Evolutionary conservation across 2,888 invertebrate genomes (phyloP).

Genomic region (Mythimna pallens): DNA sequence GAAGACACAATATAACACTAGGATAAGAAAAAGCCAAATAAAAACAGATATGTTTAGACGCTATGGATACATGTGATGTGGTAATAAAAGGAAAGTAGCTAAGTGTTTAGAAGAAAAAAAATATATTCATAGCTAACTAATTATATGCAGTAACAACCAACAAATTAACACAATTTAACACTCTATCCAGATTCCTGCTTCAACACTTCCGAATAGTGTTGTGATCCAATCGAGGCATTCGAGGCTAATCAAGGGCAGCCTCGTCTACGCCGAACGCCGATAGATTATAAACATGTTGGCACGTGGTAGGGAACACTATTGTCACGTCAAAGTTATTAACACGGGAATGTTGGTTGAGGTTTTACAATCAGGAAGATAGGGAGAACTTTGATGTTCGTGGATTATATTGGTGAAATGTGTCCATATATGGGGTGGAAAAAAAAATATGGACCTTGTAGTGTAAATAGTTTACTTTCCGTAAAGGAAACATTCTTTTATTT

Average conservation of each 20-base stretch:
- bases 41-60: no score
- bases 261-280: slow-evolving; percentile 35
- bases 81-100: no score
- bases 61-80: no score
- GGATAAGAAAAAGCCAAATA: no score
- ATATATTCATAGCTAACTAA: no score
- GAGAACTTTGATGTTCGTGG: slow-evolving; percentile 13
- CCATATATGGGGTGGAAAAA: no score
- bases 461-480: no score
- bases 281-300: slow-evolving; percentile 41
- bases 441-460: no score
- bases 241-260: slow-evolving; percentile 70
- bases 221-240: slow-evolving; percentile 79
- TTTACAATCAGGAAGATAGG: slow-evolving; percentile 26
- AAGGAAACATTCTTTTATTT: no score
- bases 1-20: no score
- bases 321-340: slow-evolving; percentile 41
- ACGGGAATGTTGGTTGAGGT: slow-evolving; percentile 34
- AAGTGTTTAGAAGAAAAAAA: no score
- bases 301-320: slow-evolving; percentile 26
- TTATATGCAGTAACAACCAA: not conserved
- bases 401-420: slow-evolving; percentile 1
- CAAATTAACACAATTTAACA: slow-evolving; percentile 67
- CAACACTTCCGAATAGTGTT: slow-evolving; percentile 78
- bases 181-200: slow-evolving; percentile 71